Base-by-base conservation (phyloP, 2,888 invertebrate species). In the Andrena trimmerana region DNA sequence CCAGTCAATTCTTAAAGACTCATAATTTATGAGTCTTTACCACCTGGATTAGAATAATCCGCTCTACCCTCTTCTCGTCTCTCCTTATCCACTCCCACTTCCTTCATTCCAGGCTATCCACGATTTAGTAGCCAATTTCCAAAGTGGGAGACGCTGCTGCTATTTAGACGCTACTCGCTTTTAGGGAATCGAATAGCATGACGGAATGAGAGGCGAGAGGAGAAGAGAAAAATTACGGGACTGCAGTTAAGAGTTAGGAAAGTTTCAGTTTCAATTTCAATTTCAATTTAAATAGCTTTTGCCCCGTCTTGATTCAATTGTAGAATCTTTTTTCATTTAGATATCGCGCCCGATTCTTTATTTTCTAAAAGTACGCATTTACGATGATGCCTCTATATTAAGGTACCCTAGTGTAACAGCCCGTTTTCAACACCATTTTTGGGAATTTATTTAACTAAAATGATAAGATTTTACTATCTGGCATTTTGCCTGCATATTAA, bases 121-220 rank as follows among this genome's bases (percentile, higher is more conserved):
- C 90, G 91, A 92, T 92, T 92, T 92, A 91, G 90, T 90, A 92
- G 90, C 91, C 91, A 93, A 93, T 93, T 93, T 91, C 91, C 81
- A 92, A 93, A 93, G 93, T 93, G 92, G 92, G 90, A 89, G 91
- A 88, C 90, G 89, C 89, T 90, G 89, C 89, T 90, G 78, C 84
- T 90, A 90, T 91, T 91, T 90, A 90, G 89, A 88, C 84, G 88
- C 84, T 83, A 84, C 78, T 81, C 84, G 87, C 85, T 90, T 90
- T 88, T 86, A 89, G 86, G 86, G 76, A 88, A 90, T 89, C 89
- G 87, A 84, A 86, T 73, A 78, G 85, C 86, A 81, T 80, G 85
- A 83, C 82, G 76, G 69, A 84, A 81, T 81, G 81, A 81, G 83
- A 81, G 75, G 76, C 57, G 63, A 57, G 72, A 68, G 66, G 57